These are phyloP conservation scores for Gracilinanus agilis DNA, from an alignment of 2,113 vertebrate species.

Conservation along the genomic window DNA sequence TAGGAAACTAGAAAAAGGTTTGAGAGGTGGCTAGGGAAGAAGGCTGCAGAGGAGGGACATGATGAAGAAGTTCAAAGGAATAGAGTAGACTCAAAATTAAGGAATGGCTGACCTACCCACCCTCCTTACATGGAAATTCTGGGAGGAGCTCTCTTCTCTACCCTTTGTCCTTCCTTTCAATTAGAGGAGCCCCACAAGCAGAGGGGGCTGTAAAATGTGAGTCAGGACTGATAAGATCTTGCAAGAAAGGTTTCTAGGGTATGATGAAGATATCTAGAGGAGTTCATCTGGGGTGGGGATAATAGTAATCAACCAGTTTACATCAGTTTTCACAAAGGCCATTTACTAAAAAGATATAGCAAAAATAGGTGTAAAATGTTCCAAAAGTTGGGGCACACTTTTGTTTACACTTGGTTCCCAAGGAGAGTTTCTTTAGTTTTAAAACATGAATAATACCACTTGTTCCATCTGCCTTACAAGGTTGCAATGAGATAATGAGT, in stretches of 20 bases:
- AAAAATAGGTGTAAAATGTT: background rate
- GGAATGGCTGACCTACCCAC: background rate
- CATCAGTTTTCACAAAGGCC: background rate
- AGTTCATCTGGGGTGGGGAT: background rate
- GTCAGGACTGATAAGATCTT: background rate
- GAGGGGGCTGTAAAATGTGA: background rate
- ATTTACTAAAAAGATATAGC: background rate
- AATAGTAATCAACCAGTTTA: background rate
- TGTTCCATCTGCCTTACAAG: background rate
- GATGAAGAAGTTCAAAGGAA: background rate
- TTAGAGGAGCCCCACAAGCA: too few relatives aligned
- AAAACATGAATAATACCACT: background rate
- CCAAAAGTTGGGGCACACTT: background rate
- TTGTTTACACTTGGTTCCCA: background rate
- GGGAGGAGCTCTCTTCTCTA: background rate
- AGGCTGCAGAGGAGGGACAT: too few relatives aligned
- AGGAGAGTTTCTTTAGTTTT: background rate
- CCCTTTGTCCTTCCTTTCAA: background rate
- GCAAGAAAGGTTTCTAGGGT: background rate
- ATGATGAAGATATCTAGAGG: background rate
- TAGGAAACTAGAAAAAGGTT: background rate
- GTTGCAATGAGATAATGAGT: background rate
- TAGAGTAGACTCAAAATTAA: background rate
- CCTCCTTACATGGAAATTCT: background rate
- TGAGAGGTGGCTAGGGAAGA: too few relatives aligned